Conservation (phyloP, 2,888 invertebrate genomes). For the Phalera bucephala region DNA sequence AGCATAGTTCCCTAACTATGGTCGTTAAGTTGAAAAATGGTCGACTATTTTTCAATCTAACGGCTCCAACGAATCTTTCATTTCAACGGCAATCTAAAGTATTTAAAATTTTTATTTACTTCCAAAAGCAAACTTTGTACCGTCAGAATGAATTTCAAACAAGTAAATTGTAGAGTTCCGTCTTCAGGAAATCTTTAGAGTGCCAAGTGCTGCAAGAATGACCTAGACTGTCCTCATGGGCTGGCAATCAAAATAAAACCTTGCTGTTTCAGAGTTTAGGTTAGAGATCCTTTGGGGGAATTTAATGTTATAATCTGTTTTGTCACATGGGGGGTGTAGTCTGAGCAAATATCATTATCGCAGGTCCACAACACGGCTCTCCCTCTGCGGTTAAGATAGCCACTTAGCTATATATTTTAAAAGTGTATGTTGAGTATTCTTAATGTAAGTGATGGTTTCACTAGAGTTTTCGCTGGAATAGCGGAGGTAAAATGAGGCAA, state of each 20-base stretch:
- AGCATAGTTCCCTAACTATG: too few species aligned
- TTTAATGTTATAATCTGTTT: slow-evolving; percentile 33
- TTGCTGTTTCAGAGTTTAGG: neutral
- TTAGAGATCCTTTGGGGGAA: slow-evolving; percentile 6
- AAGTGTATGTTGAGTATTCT: slow-evolving; percentile 20
- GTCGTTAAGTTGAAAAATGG: too few species aligned
- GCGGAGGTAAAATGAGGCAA: too few species aligned
- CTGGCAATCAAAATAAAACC: slow-evolving; percentile 12
- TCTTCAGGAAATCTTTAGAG: slow-evolving; percentile 60
- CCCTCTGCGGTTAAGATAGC: slow-evolving; percentile 53
- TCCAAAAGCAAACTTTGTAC: slow-evolving; percentile 50
- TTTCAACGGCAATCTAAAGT: slow-evolving; percentile 48
- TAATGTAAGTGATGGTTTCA: slow-evolving; percentile 13
- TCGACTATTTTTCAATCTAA: too few species aligned
- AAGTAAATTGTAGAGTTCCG: slow-evolving; percentile 61
- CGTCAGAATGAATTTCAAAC: slow-evolving; percentile 68
- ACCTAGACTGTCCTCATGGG: slow-evolving; percentile 33
- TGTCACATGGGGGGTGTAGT: slow-evolving; percentile 21
- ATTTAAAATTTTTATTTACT: slow-evolving; percentile 56
- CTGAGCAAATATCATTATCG: slow-evolving; percentile 72
- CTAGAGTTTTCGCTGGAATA: too few species aligned
- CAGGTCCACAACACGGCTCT: slow-evolving; percentile 61
- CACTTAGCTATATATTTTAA: slow-evolving; percentile 53
- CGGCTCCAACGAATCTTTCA: slow-evolving; percentile 23
- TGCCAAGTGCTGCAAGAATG: slow-evolving; percentile 41